Evolutionary conservation across 1,140 invertebrate genomes (phyloP), one percentile per base, ranked within the genome.

Genomic region (Drosophila lacertosa): DNA sequence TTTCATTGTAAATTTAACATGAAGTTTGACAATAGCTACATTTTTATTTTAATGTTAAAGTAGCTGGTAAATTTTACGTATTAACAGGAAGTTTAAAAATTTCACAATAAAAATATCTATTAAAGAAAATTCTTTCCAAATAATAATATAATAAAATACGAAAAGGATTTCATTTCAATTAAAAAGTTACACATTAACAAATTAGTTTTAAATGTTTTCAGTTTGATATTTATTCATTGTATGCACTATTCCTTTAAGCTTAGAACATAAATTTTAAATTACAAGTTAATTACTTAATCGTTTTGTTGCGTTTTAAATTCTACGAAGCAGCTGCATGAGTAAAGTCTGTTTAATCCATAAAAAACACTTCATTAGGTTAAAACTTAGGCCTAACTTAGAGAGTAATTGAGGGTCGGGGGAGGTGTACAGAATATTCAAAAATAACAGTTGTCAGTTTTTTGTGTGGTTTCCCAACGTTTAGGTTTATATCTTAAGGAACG

Each of bases 191-290:
- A n/a, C n/a, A n/a, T 13, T n/a, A 5, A n/a, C 13, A 20, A 18
- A 32, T 7, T 13, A n/a, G 20, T 47, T 45, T 16, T 13, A 20
- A n/a, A 48, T 32, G 13, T 45, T 63, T 63, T 68, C 24, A 44
- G 32, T 59, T 84, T 44, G 53, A 71, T 78, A 67, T 82, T 82
- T 84, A 82, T 82, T 79, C 78, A 83, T 39, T 71, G 33, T 70
- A 29, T 70, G 10, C 60, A 60, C 44, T 71, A 40, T 35, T 55
- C 29, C 42, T 73, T 15, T 42, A 64, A 59, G 51, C 69, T 64
- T 84, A 60, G 10, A 79, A 63, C 57, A 47, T 58, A 57, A 11
- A 20, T 57, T 29, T 40, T 54, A 54, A 55, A 65, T 53, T 79
- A 79, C n/a, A 47, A 50, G 13, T 29, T 33, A 42, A 9, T 48